Percentiles rank a stretch among this genome's conserved stretches.
These are phyloP conservation scores for Formica selysi DNA, from an alignment of 1,140 invertebrate species.

Conservation along the genomic window DNA sequence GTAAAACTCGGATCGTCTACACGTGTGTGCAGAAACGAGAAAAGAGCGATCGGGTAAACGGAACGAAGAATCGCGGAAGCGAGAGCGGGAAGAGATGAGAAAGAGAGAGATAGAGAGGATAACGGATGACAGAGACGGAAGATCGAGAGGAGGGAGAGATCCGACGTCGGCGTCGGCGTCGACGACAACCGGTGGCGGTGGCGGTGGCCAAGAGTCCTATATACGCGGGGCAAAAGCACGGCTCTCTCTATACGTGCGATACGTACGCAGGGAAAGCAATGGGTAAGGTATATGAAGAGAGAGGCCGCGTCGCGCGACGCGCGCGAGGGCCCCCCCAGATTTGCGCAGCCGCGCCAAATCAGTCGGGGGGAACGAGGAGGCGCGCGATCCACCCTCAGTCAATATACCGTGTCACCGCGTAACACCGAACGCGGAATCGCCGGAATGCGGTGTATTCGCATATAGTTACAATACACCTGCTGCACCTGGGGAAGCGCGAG, in stretches of 20 bases:
- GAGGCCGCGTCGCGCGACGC: slow-evolving; percentile 37
- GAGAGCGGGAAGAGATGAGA: neutral
- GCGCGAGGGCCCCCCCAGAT: slow-evolving; percentile 63
- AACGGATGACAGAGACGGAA: slow-evolving; percentile 23
- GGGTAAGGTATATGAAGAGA: slow-evolving; percentile 54
- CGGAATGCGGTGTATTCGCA: slow-evolving; percentile 62
- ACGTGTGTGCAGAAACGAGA: slow-evolving; percentile 29
- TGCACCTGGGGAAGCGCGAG: neutral
- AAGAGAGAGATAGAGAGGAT: slow-evolving; percentile 21
- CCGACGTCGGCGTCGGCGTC: slow-evolving; percentile 41
- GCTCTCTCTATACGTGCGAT: slow-evolving; percentile 51
- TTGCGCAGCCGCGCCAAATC: slow-evolving; percentile 84
- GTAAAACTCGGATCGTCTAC: neutral
- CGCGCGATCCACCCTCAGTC: slow-evolving; percentile 84
- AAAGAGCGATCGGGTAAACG: slow-evolving; percentile 9
- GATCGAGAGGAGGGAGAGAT: slow-evolving; percentile 44
- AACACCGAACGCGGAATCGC: slow-evolving; percentile 57
- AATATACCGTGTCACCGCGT: slow-evolving; percentile 82
- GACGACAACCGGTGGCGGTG: slow-evolving; percentile 29
- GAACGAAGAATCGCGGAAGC: slow-evolving; percentile 10
- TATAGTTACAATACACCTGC: slow-evolving; percentile 24
- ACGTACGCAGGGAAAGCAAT: slow-evolving; percentile 65
- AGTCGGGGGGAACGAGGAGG: slow-evolving; percentile 71
- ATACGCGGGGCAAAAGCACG: neutral
- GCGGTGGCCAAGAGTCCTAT: neutral